Base-by-base conservation (phyloP, 2,113 vertebrate genomes). In the Saccopteryx leptura region DNA sequence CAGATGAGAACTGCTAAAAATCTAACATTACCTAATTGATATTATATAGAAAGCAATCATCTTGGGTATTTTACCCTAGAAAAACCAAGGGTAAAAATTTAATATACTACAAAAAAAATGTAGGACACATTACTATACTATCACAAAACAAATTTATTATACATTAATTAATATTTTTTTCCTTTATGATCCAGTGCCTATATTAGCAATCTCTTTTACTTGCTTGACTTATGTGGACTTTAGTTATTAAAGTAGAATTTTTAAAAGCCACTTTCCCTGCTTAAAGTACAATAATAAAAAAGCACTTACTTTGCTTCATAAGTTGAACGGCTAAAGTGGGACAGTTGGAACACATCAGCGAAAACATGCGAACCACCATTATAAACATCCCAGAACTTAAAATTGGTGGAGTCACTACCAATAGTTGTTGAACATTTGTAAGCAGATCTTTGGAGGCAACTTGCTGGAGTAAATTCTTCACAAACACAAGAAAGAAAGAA, bases 361-460 rank as follows among this genome's bases (percentile, higher is more conserved):
- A 99, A 98, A 99, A 99, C 99, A 99, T 99, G 97, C 99, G 99
- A 96, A 99, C 99, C 94, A 99, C 99, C 99, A 99, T 99, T 97
- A 99, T 99, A 98, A 99, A 99, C 99, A 99, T 99, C 97, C 99
- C 99, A 56, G 99, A 99, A 98, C 99, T 99, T 97, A 99, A 98
- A 95, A 99, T 99, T 9, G 99, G 99, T 90, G 99, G 99, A 7
- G 99, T 99, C 94, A 99, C 99, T 4, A 99, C 99, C 98, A 99
- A 98, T 69, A 99, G 99, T 96, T 99, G 99, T 98, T 99, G 99
- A 97, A 99, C 99, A 98, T 99, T 99, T 80, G 99, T 99, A 97
- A 99, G 98, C 97, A 99, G 99, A 97, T 99, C 99, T 97, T 99
- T 99, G 50, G 99, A 99, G 58, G 99, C 99, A 96, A 99, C 99